Percentiles rank a stretch among this genome's conserved stretches.
Evolutionary conservation across 2,113 vertebrate species (phyloP).

Genomic region (Onychorhynchus coronatus): DNA sequence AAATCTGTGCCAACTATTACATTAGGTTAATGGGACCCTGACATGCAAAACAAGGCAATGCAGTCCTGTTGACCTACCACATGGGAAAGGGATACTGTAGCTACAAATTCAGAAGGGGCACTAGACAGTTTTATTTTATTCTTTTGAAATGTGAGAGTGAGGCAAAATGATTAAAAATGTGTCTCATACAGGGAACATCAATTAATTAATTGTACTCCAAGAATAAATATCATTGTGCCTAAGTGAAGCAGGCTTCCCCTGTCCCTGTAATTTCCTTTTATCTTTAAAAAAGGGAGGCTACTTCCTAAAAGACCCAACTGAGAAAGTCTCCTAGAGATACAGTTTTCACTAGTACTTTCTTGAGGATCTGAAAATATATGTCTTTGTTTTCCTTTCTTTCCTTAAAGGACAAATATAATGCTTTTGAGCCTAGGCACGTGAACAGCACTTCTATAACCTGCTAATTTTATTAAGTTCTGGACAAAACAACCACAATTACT

Average conservation of each 20-base stretch:
- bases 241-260: not conserved
- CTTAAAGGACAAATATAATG: not conserved
- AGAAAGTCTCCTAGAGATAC: not conserved
- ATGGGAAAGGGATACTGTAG: constrained; percentile 45
- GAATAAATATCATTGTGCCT: not conserved
- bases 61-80: constrained; percentile 38
- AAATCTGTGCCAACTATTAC: constrained; percentile 58
- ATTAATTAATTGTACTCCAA: not conserved
- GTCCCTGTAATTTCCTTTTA: not conserved
- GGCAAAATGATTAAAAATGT: constrained; percentile 41
- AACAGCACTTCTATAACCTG: not conserved
- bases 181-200: not conserved
- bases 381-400: not conserved
- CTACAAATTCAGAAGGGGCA: constrained; percentile 6
- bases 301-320: not conserved
- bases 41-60: constrained; percentile 16
- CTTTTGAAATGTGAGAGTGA: constrained; percentile 52
- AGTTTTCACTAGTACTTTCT: not conserved
- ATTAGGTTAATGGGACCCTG: constrained; percentile 47
- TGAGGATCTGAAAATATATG: not conserved
- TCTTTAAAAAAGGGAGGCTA: not conserved
- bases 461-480: not conserved
- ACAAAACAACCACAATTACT: not conserved
- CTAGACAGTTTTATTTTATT: not conserved
- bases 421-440: not conserved